Base-by-base conservation (phyloP, 2,113 vertebrate genomes). In the Oxygymnocypris stewartii region DNA sequence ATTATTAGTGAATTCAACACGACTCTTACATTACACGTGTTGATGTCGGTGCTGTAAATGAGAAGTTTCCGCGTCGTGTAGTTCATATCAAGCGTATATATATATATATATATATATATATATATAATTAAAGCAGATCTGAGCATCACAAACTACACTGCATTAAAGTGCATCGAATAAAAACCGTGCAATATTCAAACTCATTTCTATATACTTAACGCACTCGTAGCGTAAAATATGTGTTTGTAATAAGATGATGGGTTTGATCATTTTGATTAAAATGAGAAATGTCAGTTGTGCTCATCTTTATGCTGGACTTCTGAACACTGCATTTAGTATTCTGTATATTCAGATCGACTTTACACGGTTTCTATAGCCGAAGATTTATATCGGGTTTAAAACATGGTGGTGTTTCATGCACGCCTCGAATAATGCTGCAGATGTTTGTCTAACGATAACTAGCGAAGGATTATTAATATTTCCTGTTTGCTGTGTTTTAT, bases 241-340 rank as follows among this genome's bases (percentile, higher is more conserved):
- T 28, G 25, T 35, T 16, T 35, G 91, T 93, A 92, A 93, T 93
- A 31, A 31, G 28, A 31, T 31, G 28, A 31, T 92, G 90, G 94
- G 93, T 89, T 92, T 18, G 51, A 4, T 54, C 82, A 90, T 93
- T 96, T 94, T 94, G 92, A 95, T 96, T 92, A 92, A 94, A 94
- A 93, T 93, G 92, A 94, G 94, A 95, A 93, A 96, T 94, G 92
- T 92, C 93, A 95, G 96, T 10, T 96, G 4, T 5, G 51, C 6
- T 54, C 51, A 54, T 54, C 5, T 2, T 57, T 20, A 8, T 20
- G 9, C 57, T 23, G 20, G 20, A 23, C 93, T 95, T 96, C 93
- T 92, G 92, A 88, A 93, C 93, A 93, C 93, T 96, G 92, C 94
- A 6, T 95, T 96, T 95, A 95, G 1, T 2, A 40, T 14, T 37